A percentile compares a stretch with the other conserved stretches of the same genome.
Conservation (phyloP, 2,113 vertebrate genomes). For the Peromyscus californicus region DNA sequence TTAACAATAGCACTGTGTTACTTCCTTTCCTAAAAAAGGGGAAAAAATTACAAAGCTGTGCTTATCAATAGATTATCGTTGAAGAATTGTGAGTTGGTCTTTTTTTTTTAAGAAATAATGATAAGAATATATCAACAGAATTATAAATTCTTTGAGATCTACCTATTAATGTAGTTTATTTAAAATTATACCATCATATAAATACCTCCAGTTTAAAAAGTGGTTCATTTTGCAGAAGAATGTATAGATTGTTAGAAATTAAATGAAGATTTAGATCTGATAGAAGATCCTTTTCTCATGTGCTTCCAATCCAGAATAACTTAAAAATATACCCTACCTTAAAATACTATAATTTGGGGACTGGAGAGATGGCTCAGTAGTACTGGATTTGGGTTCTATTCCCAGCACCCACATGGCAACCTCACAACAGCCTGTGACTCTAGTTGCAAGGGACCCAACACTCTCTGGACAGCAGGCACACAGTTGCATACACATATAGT, state of each 20-base stretch:
- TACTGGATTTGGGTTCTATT: neutral
- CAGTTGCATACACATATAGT: neutral
- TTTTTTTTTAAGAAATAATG: constrained; percentile 33
- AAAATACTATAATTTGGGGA: neutral
- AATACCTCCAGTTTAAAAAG: constrained; percentile 46
- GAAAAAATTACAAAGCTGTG: neutral
- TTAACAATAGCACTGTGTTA: neutral
- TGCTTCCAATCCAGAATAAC: neutral
- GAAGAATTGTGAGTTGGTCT: constrained; percentile 34
- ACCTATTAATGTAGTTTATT: neutral
- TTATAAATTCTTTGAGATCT: constrained; percentile 44
- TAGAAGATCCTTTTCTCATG: constrained; percentile 20
- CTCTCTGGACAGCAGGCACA: neutral
- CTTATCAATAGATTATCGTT: constrained; percentile 37
- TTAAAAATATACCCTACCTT: constrained; percentile 11
- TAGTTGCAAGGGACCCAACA: neutral
- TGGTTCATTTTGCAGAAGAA: constrained; percentile 15
- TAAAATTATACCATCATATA: neutral
- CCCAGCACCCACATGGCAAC: neutral
- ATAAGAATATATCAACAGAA: constrained; percentile 32
- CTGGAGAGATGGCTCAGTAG: neutral
- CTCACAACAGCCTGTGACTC: neutral
- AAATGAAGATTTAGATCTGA: constrained; percentile 37
- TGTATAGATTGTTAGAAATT: constrained; percentile 50
- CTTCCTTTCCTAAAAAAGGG: constrained; percentile 31